Evolutionary conservation across 2,888 invertebrate species (phyloP).

Genomic region (Pecten maximus): DNA sequence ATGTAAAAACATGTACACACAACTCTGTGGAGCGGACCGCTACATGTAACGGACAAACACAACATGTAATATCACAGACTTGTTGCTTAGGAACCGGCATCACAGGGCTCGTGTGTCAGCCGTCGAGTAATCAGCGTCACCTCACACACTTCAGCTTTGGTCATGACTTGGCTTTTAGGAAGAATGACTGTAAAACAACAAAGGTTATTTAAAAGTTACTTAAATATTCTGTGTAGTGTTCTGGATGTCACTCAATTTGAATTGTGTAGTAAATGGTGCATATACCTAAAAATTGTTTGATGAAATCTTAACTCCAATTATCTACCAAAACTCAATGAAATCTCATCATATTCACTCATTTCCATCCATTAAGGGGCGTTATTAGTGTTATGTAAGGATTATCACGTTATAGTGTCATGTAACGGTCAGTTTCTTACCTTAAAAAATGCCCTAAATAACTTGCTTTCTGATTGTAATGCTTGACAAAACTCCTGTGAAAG

Average conservation of each 20-base stretch:
- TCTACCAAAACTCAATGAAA: too few species aligned
- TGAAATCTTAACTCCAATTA: too few species aligned
- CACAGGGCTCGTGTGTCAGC: not conserved
- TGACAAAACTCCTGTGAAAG: slow-evolving; percentile 81
- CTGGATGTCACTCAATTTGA: too few species aligned
- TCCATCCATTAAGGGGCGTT: too few species aligned
- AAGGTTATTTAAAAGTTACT: too few species aligned
- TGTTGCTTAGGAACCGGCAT: slow-evolving; percentile 18
- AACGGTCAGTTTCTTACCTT: slow-evolving; percentile 83
- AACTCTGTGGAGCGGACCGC: slow-evolving; percentile 30
- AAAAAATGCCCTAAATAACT: slow-evolving; percentile 83
- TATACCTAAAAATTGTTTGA: too few species aligned
- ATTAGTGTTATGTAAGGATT: too few species aligned
- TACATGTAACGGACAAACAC: slow-evolving; percentile 11
- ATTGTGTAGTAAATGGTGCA: too few species aligned
- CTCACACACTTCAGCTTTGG: slow-evolving; percentile 51
- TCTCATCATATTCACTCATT: too few species aligned
- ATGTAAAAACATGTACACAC: not conserved
- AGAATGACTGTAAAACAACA: slow-evolving; percentile 69
- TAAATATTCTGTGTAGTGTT: too few species aligned
- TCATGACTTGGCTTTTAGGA: slow-evolving; percentile 74
- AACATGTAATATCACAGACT: slow-evolving; percentile 3
- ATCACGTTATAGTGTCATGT: too few species aligned
- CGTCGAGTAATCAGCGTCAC: not conserved
- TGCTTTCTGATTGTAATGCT: slow-evolving; percentile 82